phyloP scores from a whole-genome alignment of 2,888 invertebrate genomes.

The Drosophila nigritarsus region DNA sequence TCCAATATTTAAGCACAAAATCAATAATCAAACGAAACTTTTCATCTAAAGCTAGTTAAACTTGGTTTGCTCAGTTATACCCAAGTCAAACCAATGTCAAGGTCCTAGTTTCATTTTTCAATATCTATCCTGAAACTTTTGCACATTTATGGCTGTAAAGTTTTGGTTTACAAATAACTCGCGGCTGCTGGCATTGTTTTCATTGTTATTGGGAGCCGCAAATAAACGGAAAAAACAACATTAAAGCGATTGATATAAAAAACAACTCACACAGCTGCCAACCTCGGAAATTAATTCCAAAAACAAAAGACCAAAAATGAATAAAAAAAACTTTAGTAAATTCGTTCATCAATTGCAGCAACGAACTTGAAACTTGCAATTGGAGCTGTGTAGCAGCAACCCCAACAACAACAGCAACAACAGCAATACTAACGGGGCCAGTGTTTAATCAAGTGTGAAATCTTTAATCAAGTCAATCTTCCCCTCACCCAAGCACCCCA shows the following conservation, averaged over 20 bases:
- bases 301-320: slow-evolving; percentile 15
- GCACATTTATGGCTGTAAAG: slow-evolving; percentile 21
- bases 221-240: slow-evolving; percentile 6
- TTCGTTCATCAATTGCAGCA: slow-evolving; percentile 49
- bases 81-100: slow-evolving; percentile 19
- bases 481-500: slow-evolving; percentile 4
- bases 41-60: not conserved
- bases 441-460: slow-evolving; percentile 76
- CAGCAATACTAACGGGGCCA: slow-evolving; percentile 26
- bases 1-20: not conserved
- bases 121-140: slow-evolving; percentile 7
- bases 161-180: slow-evolving; percentile 14
- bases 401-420: slow-evolving; percentile 8
- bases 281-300: slow-evolving; percentile 31
- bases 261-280: slow-evolving; percentile 30
- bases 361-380: slow-evolving; percentile 61
- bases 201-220: slow-evolving; percentile 5
- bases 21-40: not conserved
- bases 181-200: not conserved
- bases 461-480: slow-evolving; percentile 70
- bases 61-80: not conserved
- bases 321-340: slow-evolving; percentile 16
- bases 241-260: slow-evolving; percentile 29
- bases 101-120: slow-evolving; percentile 5
- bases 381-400: slow-evolving; percentile 33